A percentile compares a stretch with the other conserved stretches of the same genome.
phyloP scores from a whole-genome alignment of 2,888 invertebrate species.

The Drosophila kanekoi region DNA sequence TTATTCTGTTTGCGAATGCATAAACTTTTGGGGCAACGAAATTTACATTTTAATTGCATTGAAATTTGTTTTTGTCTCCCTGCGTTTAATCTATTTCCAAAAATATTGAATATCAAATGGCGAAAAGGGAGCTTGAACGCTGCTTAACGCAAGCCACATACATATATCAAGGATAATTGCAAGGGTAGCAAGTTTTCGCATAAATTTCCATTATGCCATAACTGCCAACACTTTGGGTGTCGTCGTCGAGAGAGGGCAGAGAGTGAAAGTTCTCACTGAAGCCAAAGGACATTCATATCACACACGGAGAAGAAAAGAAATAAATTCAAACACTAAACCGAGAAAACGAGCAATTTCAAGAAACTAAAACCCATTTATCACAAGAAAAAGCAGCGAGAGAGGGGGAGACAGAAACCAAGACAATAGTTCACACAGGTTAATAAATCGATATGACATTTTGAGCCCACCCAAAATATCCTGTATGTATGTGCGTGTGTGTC shows the following conservation, averaged over 20 bases:
- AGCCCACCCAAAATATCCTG: conserved; percentile 28
- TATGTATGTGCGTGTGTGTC: conserved; percentile 3
- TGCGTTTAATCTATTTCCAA: conserved; percentile 72
- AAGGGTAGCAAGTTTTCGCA: conserved; percentile 60
- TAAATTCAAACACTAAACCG: conserved; percentile 73
- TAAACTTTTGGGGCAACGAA: conserved; percentile 61
- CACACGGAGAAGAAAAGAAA: conserved; percentile 42
- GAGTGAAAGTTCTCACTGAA: conserved; percentile 2
- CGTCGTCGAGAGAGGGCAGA: not conserved
- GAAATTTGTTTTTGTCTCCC: conserved; percentile 69
- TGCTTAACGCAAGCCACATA: conserved; percentile 13
- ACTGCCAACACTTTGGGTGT: conserved; percentile 57
- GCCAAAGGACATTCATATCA: conserved; percentile 27
- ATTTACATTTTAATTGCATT: conserved; percentile 82
- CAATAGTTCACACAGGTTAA: conserved; percentile 82
- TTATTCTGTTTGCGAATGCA: conserved; percentile 51
- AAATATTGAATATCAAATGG: conserved; percentile 78
- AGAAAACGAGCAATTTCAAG: conserved; percentile 72
- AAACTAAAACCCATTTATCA: conserved; percentile 71
- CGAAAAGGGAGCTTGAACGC: not conserved
- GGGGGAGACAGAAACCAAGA: conserved; percentile 24
- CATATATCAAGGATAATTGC: conserved; percentile 70
- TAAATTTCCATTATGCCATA: conserved; percentile 76
- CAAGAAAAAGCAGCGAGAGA: conserved; percentile 1
- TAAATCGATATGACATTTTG: conserved; percentile 81